These are phyloP conservation scores for Strigops habroptila DNA, from an alignment of 2,113 vertebrate species.

Conservation along the genomic window DNA sequence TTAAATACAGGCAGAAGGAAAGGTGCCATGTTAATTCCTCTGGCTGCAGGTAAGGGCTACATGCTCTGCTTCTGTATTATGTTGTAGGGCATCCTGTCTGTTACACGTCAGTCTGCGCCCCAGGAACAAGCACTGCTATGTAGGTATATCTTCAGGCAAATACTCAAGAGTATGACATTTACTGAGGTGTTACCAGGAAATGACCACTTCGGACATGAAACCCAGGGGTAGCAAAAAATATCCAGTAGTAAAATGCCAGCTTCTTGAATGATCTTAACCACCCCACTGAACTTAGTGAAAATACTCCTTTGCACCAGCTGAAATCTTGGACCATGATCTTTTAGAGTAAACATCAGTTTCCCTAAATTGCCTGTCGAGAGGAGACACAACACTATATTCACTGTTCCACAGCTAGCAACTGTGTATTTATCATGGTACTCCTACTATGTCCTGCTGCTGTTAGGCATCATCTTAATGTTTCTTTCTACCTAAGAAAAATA, in stretches of 20 bases:
- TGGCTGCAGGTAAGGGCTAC: neutral
- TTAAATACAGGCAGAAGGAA: neutral
- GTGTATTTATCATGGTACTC: neutral
- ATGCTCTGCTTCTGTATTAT: neutral
- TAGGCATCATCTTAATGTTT: neutral
- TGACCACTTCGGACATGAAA: neutral
- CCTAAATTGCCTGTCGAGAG: neutral
- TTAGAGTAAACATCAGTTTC: neutral
- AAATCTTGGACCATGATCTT: neutral
- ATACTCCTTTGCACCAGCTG: neutral
- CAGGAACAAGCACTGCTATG: neutral
- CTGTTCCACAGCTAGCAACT: neutral
- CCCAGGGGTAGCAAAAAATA: neutral
- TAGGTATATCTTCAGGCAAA: neutral
- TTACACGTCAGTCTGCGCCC: neutral
- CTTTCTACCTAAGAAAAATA: neutral
- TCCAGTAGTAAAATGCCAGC: neutral
- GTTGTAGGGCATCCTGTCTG: neutral
- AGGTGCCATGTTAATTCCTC: neutral
- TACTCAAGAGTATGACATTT: neutral
- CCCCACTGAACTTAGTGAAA: neutral
- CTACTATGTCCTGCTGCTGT: neutral
- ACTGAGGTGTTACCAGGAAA: neutral
- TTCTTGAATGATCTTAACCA: neutral
- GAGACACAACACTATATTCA: neutral